Conservation (phyloP, 2,113 vertebrate genomes). For the Heterotis niloticus region DNA sequence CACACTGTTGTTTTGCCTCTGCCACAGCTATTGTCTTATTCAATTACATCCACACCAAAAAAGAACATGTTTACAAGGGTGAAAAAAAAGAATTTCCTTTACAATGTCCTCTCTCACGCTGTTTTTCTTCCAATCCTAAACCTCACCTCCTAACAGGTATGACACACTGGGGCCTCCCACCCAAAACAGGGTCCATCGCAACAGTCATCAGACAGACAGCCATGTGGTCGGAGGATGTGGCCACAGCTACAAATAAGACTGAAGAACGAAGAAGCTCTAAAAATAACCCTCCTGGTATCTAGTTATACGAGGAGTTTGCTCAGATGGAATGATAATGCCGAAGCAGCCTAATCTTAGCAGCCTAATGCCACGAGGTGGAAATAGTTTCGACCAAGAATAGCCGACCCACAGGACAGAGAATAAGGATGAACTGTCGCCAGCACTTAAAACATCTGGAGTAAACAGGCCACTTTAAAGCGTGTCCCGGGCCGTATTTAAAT, state of each 20-base stretch:
- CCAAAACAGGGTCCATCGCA: too few relatives aligned
- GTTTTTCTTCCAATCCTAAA: background rate
- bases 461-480: background rate
- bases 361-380: constrained; percentile 92
- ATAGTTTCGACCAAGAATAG: constrained; percentile 96
- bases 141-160: background rate
- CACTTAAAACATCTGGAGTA: constrained; percentile 11
- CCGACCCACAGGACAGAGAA: constrained; percentile 91
- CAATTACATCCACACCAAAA: background rate
- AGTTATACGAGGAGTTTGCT: constrained; percentile 89
- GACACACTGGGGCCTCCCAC: too few relatives aligned
- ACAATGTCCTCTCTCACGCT: background rate
- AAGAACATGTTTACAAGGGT: too few relatives aligned
- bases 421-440: constrained; percentile 61
- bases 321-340: constrained; percentile 93
- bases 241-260: constrained; percentile 80
- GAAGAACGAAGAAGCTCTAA: constrained; percentile 80
- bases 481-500: too few relatives aligned
- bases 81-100: too few relatives aligned
- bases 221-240: constrained; percentile 74
- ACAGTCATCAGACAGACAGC: constrained; percentile 17
- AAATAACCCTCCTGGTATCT: constrained; percentile 86
- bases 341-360: constrained; percentile 94
- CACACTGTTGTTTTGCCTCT: background rate
- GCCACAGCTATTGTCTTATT: background rate